Evolutionary conservation across 2,113 vertebrate genomes (phyloP).

Genomic region (Salminus brasiliensis): DNA sequence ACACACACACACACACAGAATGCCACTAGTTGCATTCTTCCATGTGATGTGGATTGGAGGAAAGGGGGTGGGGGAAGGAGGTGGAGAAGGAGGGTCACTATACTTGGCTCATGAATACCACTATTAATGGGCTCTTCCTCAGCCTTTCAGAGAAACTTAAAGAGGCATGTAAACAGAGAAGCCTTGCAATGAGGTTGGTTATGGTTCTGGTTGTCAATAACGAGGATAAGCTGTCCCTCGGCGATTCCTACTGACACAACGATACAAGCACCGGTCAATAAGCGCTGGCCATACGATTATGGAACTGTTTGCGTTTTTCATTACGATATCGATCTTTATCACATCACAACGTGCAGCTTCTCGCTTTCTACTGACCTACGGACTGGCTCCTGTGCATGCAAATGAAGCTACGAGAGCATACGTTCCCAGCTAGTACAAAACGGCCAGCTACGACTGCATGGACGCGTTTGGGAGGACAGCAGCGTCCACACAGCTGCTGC

Average conservation of each 20-base stretch:
- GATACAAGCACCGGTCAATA: background rate
- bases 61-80: background rate
- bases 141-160: background rate
- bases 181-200: no score
- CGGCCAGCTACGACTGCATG: background rate
- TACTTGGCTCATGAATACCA: background rate
- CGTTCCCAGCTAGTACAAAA: background rate
- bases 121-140: background rate
- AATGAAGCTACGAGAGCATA: background rate
- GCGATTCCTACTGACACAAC: slow-evolving; percentile 2
- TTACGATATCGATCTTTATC: background rate
- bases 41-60: slow-evolving; percentile 3
- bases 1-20: slow-evolving; percentile 18
- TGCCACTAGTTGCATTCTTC: slow-evolving; percentile 46
- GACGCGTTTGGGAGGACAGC: background rate
- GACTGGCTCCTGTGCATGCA: background rate
- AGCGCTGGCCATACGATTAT: background rate
- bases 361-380: background rate
- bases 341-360: background rate
- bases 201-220: background rate
- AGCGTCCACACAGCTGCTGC: background rate
- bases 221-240: background rate
- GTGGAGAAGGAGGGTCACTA: background rate
- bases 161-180: background rate
- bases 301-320: background rate